These are phyloP conservation scores for Drosophila quinaria DNA, from an alignment of 2,888 invertebrate species.

Conservation along the genomic window DNA sequence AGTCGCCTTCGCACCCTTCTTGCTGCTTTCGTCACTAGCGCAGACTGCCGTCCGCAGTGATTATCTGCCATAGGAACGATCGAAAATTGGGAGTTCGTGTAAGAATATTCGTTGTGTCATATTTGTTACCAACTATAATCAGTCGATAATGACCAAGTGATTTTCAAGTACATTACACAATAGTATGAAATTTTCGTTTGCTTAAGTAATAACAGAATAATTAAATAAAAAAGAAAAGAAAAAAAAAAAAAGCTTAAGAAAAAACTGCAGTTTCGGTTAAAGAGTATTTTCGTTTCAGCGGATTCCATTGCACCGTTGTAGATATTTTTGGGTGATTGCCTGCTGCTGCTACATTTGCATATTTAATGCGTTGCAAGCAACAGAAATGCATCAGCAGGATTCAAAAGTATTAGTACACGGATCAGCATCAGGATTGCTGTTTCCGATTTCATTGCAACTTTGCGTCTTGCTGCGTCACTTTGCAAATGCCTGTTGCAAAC, in stretches of 20 bases:
- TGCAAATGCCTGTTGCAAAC: conserved; percentile 63
- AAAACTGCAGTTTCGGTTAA: neutral
- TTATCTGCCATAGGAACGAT: too few relatives aligned
- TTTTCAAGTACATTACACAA: neutral
- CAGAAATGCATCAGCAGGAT: conserved; percentile 37
- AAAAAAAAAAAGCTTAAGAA: too few relatives aligned
- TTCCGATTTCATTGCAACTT: conserved; percentile 9
- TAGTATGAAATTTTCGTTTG: neutral
- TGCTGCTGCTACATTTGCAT: conserved; percentile 18
- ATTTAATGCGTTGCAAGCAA: conserved; percentile 30
- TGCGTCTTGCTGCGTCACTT: conserved; percentile 36
- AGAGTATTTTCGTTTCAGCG: conserved; percentile 5
- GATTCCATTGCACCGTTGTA: conserved; percentile 15
- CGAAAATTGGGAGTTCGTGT: too few relatives aligned
- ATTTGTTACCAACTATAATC: neutral
- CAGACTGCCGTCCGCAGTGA: too few relatives aligned
- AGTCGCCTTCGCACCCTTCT: too few relatives aligned
- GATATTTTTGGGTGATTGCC: conserved; percentile 1
- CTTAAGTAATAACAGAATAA: neutral
- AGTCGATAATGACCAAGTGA: neutral
- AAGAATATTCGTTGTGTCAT: too few relatives aligned
- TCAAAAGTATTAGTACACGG: neutral
- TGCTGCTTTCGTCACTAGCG: too few relatives aligned
- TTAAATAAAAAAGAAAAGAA: too few relatives aligned
- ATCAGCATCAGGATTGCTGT: neutral